A percentile compares a stretch with the other conserved stretches of the same genome.
Evolutionary conservation across 2,888 invertebrate genomes (phyloP).

Genomic region (Pyralis farinalis): DNA sequence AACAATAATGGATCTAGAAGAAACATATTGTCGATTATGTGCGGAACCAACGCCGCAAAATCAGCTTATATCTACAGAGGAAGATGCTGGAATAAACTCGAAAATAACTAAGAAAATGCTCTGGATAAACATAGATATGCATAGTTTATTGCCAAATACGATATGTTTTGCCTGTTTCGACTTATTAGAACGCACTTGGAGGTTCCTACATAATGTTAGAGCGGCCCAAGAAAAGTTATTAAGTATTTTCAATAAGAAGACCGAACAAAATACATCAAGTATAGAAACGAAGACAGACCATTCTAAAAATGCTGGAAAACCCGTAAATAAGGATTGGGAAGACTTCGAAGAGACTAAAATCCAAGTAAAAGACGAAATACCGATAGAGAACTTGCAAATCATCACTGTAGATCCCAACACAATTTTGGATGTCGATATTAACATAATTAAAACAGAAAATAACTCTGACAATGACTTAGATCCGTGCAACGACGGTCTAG

Average conservation of each 20-base stretch:
- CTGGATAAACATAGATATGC: slow-evolving; percentile 67
- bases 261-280: slow-evolving; percentile 6
- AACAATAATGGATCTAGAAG: slow-evolving; percentile 49
- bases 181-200: slow-evolving; percentile 62
- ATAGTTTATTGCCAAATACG: slow-evolving; percentile 49
- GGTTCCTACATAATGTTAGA: slow-evolving; percentile 57
- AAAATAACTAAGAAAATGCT: slow-evolving; percentile 59
- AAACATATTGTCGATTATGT: slow-evolving; percentile 62
- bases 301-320: slow-evolving; percentile 37
- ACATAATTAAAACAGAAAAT: slow-evolving; percentile 42
- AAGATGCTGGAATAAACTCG: slow-evolving; percentile 54
- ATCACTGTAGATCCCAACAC: slow-evolving; percentile 34
- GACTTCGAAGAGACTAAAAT: slow-evolving; percentile 45
- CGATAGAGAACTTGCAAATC: slow-evolving; percentile 25
- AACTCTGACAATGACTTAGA: slow-evolving; percentile 30
- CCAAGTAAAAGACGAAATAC: slow-evolving; percentile 48
- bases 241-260: slow-evolving; percentile 35
- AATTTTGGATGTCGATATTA: slow-evolving; percentile 28
- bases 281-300: slow-evolving; percentile 22
- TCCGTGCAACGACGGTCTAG: slow-evolving; percentile 4
- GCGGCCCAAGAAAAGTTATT: slow-evolving; percentile 56
- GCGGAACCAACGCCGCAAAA: slow-evolving; percentile 58
- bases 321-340: slow-evolving; percentile 59
- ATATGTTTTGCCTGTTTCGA: slow-evolving; percentile 73
- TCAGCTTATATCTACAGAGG: slow-evolving; percentile 54